phyloP scores from a whole-genome alignment of 1,140 invertebrate genomes.

The Micrasema longulum region DNA sequence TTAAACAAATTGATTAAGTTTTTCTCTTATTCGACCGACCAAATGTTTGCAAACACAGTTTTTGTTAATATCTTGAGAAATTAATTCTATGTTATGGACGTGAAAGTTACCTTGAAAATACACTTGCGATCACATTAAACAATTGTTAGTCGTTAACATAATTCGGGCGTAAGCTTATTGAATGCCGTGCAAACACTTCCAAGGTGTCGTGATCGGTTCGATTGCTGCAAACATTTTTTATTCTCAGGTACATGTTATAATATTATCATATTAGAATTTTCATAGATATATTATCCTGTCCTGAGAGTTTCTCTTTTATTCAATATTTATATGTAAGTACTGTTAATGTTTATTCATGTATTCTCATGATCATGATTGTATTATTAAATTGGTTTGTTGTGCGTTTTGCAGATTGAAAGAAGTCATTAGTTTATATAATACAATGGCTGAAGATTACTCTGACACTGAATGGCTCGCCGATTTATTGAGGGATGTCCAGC shows the following conservation, averaged over 20 bases:
- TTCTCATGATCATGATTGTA: no score
- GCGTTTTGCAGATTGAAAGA: no score
- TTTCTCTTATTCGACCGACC: neutral
- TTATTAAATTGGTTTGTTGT: no score
- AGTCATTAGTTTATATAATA: neutral
- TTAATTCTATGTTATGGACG: slow-evolving; percentile 12
- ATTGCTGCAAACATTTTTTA: slow-evolving; percentile 29
- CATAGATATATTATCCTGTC: neutral
- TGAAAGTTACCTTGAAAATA: slow-evolving; percentile 52
- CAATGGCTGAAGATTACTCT: slow-evolving; percentile 65
- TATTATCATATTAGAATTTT: neutral
- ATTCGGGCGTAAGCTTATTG: slow-evolving; percentile 31
- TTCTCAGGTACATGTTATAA: slow-evolving; percentile 6
- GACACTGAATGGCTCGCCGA: slow-evolving; percentile 86
- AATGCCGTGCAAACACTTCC: slow-evolving; percentile 39
- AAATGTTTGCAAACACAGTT: neutral
- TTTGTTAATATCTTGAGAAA: neutral
- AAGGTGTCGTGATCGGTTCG: slow-evolving; percentile 23
- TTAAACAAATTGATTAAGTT: neutral
- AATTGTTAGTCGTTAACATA: slow-evolving; percentile 32
- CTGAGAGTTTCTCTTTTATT: no score
- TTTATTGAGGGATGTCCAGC: slow-evolving; percentile 88
- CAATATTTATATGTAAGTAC: no score
- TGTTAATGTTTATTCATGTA: no score
- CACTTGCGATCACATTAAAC: slow-evolving; percentile 45